Conservation (phyloP, 1,140 invertebrate genomes). For the Anthonomus grandis region DNA sequence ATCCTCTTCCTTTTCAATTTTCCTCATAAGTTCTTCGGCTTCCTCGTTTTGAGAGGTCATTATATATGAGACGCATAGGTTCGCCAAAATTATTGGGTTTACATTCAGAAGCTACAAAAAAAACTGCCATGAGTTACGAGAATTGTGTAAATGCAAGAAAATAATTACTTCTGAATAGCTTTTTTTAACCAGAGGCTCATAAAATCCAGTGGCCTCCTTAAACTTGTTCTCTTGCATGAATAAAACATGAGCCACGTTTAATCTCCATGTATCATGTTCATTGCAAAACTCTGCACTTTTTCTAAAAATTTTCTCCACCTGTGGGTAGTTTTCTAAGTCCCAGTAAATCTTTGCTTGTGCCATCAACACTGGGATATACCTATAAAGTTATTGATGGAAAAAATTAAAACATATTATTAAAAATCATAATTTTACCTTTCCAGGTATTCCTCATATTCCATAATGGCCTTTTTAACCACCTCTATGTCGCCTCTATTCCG, state of each 20-base stretch:
- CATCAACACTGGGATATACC: conserved; percentile 91
- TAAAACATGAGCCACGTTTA: conserved; percentile 97
- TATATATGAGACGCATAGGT: conserved; percentile 98
- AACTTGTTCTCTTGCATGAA: conserved; percentile 99
- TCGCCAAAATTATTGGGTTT: conserved; percentile 95
- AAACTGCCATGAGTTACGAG: neutral
- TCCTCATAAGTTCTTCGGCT: conserved; percentile 97
- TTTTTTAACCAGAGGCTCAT: conserved; percentile 97
- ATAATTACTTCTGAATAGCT: conserved; percentile 82
- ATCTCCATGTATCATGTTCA: conserved; percentile 93
- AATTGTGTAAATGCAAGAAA: neutral
- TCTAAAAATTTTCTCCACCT: conserved; percentile 92
- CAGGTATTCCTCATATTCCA: conserved; percentile 90
- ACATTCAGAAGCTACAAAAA: conserved; percentile 79
- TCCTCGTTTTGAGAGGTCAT: conserved; percentile 99
- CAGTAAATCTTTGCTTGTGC: conserved; percentile 99
- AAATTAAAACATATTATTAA: neutral
- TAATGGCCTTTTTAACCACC: conserved; percentile 82
- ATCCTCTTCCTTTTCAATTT: conserved; percentile 98
- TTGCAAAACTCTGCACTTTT: conserved; percentile 98
- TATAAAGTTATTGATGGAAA: no score
- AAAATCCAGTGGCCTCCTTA: conserved; percentile 96
- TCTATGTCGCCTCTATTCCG: conserved; percentile 84
- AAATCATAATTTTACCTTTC: conserved; percentile 51
- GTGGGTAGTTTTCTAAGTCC: conserved; percentile 94